Evolutionary conservation across 2,113 vertebrate species (phyloP).

Genomic region (Motacilla alba): DNA sequence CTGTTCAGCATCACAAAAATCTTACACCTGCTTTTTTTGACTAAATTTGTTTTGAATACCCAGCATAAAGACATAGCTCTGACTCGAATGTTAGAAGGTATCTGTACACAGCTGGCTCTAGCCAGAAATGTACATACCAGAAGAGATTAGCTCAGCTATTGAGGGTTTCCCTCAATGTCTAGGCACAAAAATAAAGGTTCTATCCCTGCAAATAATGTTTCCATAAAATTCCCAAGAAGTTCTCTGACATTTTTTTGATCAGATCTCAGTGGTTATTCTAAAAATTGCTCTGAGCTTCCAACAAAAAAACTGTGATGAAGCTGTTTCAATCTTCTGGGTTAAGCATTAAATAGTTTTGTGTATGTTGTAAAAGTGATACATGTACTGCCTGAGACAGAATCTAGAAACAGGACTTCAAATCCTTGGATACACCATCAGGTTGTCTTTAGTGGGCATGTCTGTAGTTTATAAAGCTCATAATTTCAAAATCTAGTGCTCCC

Average conservation of each 20-base stretch:
- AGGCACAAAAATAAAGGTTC: background rate
- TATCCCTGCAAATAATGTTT: background rate
- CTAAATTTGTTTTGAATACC: background rate
- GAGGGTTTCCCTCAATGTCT: background rate
- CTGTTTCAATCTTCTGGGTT: background rate
- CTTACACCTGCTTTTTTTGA: background rate
- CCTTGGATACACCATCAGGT: background rate
- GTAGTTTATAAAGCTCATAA: background rate
- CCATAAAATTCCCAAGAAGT: background rate
- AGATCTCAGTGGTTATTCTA: background rate
- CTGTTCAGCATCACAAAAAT: background rate
- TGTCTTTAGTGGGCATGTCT: background rate
- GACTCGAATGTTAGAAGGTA: slow-evolving; percentile 17
- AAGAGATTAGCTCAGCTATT: background rate
- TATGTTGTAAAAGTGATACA: background rate
- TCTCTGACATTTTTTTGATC: background rate
- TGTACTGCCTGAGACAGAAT: background rate
- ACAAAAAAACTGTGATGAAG: background rate
- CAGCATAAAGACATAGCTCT: background rate
- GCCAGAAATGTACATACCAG: background rate
- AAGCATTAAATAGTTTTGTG: background rate
- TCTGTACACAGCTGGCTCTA: background rate
- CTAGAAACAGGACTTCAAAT: background rate
- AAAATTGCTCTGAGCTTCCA: background rate
- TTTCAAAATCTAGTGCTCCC: background rate